Evolutionary conservation across 2,888 invertebrate species (phyloP), one percentile per base, ranked within the genome.

Genomic region (Rotaria socialis): DNA sequence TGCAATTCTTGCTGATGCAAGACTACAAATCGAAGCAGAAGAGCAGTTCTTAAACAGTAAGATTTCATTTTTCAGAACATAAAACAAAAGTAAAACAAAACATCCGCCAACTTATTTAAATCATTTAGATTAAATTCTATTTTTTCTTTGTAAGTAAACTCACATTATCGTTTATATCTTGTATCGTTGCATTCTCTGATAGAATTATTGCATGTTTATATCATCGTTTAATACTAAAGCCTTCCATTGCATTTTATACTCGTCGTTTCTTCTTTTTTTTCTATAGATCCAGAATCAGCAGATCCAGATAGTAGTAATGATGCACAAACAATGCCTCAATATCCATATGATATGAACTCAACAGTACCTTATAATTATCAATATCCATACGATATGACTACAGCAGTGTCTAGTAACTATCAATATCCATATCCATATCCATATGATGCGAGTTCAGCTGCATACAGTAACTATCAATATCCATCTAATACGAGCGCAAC

Each of bases 21-120:
- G 56, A 43, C 85, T 80, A 84, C 86, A 86, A 85, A 86, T 86
- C 35, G 86, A 86, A n/a, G 58, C 55, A 8, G 86, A 86, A 84
- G 67, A 85, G n/a, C 43, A 56, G n/a, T 41, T 74, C 50, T 14
- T 58, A 60, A 85, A 85, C 50, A 85, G 86, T 50, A 86, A 86
- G 74, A 86, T 22, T 22, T 14, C 11, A 43, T 55, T 22, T 19
- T 27, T 24, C 22, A 55, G 16, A 14, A 55, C 19, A 22, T 55
- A 55, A 55, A 55, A 22, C 6, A 55, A 19, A 55, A 22, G 7
- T 4, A 55, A 55, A 55, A 6, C 19, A 7, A 55, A 22, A 5
- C 55, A 55, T 55, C 14, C 3, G 11, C 14, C 14, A 3, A 14
- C 11, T 52, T 14, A 52, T 55, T 55, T 22, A 19, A 55, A 7